These are phyloP conservation scores for Calyptommatus sinebrachiatus DNA, from an alignment of 2,113 vertebrate species.

Conservation along the genomic window DNA sequence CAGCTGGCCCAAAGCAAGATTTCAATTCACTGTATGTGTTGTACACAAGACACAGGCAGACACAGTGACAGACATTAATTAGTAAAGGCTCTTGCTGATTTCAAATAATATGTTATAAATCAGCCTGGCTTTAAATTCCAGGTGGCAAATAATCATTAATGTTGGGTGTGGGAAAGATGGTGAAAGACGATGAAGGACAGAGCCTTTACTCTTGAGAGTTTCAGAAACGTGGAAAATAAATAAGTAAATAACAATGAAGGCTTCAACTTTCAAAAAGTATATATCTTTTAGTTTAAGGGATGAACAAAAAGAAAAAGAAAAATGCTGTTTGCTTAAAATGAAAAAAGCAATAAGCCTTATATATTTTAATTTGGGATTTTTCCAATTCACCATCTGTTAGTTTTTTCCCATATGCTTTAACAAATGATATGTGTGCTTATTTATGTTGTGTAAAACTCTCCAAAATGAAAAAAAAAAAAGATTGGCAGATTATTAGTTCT, in stretches of 20 bases:
- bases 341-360: neutral
- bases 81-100: neutral
- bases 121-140: neutral
- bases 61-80: neutral
- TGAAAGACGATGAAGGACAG: no score
- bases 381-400: neutral
- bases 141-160: neutral
- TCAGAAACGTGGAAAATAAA: no score
- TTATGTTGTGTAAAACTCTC: neutral
- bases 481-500: constrained; percentile 5
- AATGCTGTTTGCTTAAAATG: no score
- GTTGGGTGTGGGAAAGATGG: no score
- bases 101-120: neutral
- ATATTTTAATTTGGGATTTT: constrained; percentile 5
- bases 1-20: neutral
- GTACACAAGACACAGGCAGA: neutral
- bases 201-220: no score
- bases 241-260: no score
- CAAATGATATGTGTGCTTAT: neutral
- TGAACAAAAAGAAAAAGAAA: no score
- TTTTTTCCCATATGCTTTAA: neutral
- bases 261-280: no score
- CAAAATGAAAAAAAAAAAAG: neutral
- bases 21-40: neutral
- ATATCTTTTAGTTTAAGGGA: no score